A percentile compares a stretch with the other conserved stretches of the same genome.
These are phyloP conservation scores for Procavia capensis DNA, from an alignment of 2,113 vertebrate species.

Conservation along the genomic window DNA sequence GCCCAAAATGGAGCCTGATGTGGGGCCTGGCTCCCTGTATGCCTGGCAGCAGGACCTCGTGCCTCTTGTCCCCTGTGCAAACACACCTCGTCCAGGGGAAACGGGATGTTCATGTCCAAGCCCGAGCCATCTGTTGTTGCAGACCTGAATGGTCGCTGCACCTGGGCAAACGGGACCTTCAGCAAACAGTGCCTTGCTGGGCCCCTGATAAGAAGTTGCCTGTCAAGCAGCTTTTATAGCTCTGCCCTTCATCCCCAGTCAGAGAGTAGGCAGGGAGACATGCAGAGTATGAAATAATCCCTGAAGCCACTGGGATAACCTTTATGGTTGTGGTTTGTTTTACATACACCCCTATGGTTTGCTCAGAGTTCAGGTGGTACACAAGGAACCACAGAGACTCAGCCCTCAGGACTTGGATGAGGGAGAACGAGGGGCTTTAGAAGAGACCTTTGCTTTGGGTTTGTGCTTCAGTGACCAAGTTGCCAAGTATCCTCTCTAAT, in stretches of 20 bases:
- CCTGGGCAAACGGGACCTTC: slow-evolving; percentile 45
- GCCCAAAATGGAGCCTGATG: neutral
- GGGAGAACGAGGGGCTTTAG: neutral
- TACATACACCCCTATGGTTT: neutral
- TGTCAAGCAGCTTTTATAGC: slow-evolving; percentile 69
- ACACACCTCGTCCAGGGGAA: slow-evolving; percentile 54
- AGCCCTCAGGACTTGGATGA: neutral
- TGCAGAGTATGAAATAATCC: neutral
- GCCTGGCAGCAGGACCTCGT: neutral
- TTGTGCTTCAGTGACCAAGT: neutral
- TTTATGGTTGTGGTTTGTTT: slow-evolving; percentile 30
- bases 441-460: neutral
- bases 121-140: slow-evolving; percentile 72
- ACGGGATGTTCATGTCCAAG: slow-evolving; percentile 59
- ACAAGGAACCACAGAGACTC: neutral
- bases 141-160: slow-evolving; percentile 42
- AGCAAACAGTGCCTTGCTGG: slow-evolving; percentile 65
- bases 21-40: neutral
- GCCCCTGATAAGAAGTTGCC: slow-evolving; percentile 64
- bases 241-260: slow-evolving; percentile 46
- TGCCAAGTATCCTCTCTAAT: neutral
- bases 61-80: slow-evolving; percentile 53
- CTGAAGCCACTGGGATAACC: slow-evolving; percentile 42
- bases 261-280: slow-evolving; percentile 9
- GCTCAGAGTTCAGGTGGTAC: neutral